phyloP scores from a whole-genome alignment of 2,113 vertebrate species.

The Gnathonemus longibarbis region DNA sequence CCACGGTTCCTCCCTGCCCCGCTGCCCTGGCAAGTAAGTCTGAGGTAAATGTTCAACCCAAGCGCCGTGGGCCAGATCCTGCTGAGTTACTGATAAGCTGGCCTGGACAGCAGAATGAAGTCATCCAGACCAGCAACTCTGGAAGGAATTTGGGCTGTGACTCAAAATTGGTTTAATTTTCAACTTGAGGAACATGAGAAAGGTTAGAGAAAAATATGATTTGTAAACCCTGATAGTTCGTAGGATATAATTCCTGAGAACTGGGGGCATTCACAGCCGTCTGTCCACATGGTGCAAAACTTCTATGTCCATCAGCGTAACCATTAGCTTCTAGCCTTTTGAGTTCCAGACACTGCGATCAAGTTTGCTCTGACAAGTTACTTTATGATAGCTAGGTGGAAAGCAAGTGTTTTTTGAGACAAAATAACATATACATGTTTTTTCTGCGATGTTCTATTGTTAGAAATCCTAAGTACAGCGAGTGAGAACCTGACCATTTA shows the following conservation, averaged over 20 bases:
- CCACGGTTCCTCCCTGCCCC: neutral
- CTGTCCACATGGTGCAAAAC: neutral
- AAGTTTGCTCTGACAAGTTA: neutral
- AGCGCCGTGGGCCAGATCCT: neutral
- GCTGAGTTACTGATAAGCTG: neutral
- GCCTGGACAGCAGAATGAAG: neutral
- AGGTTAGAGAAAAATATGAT: neutral
- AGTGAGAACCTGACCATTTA: neutral
- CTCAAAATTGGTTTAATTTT: conserved; percentile 6
- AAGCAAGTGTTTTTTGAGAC: neutral
- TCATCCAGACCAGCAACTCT: neutral
- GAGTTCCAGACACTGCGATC: neutral
- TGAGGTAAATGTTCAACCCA: conserved; percentile 2
- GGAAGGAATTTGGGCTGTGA: conserved; percentile 11
- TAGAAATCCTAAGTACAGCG: neutral
- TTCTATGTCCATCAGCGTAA: neutral
- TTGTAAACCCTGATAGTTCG: neutral
- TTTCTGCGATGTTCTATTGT: neutral
- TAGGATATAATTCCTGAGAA: neutral
- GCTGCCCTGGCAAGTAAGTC: neutral
- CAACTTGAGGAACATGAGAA: neutral
- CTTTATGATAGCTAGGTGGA: neutral
- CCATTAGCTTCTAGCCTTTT: neutral
- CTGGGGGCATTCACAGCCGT: neutral
- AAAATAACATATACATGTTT: neutral